Evolutionary conservation across 2,113 vertebrate species (phyloP).

Genomic region (Rhinoderma darwinii): DNA sequence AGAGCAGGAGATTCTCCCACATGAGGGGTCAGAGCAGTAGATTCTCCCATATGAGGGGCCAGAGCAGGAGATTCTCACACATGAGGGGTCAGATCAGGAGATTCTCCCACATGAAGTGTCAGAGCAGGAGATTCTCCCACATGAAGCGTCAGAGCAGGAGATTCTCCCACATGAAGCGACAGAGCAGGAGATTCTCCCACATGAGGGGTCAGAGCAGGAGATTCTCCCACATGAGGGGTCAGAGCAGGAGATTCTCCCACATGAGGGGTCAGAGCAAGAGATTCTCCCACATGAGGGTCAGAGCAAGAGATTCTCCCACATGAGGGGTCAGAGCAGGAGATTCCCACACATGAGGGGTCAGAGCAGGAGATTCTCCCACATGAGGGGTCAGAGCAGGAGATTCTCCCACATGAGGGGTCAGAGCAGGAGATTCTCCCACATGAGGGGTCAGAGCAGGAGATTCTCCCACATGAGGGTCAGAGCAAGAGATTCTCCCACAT

Average conservation of each 20-base stretch:
- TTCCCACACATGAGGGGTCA: no score
- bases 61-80: not conserved
- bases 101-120: not conserved
- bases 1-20: not conserved
- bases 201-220: not conserved
- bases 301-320: no score
- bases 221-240: not conserved
- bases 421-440: not conserved
- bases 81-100: not conserved
- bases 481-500: not conserved
- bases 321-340: no score
- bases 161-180: not conserved
- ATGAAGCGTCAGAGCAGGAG: not conserved
- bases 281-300: no score
- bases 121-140: not conserved
- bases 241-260: not conserved
- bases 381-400: not conserved
- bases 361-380: not conserved
- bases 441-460: not conserved
- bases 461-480: not conserved
- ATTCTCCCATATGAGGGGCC: not conserved
- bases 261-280: no score
- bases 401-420: not conserved
- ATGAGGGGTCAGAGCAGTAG: not conserved
- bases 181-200: no score